A percentile compares a stretch with the other conserved stretches of the same genome.
phyloP scores from a whole-genome alignment of 1,140 invertebrate species.

The Bombus picipes region DNA sequence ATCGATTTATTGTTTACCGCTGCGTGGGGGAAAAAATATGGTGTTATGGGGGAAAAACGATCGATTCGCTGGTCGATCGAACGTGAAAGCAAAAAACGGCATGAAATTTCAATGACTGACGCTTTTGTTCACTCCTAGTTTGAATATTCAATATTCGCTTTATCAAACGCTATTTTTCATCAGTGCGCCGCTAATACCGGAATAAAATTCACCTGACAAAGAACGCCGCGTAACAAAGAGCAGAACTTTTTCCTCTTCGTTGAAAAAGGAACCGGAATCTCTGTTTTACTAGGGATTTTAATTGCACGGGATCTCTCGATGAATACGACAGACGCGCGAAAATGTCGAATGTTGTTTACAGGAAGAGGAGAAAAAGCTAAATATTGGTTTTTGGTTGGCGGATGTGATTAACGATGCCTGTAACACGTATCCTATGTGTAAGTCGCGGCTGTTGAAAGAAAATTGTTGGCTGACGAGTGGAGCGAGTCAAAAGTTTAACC shows the following conservation, averaged over 20 bases:
- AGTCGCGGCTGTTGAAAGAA: background rate
- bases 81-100: background rate
- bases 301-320: constrained; percentile 42
- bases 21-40: background rate
- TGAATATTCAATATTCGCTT: constrained; percentile 19
- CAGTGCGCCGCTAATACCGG: constrained; percentile 30
- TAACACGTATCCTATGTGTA: background rate
- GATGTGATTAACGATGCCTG: background rate
- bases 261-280: constrained; percentile 2
- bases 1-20: background rate
- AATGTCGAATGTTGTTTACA: background rate
- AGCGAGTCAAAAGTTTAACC: background rate
- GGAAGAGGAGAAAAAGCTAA: background rate
- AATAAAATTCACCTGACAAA: constrained; percentile 55
- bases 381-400: too few species aligned
- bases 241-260: constrained; percentile 20
- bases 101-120: constrained; percentile 14
- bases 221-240: constrained; percentile 46
- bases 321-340: constrained; percentile 14
- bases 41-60: too few species aligned
- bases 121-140: constrained; percentile 20
- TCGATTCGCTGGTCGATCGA: background rate
- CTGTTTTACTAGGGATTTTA: constrained; percentile 50
- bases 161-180: constrained; percentile 33
- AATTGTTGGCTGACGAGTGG: background rate